These are phyloP conservation scores for Sclerodermus sp. DNA, from an alignment of 2,888 invertebrate species.

Conservation along the genomic window DNA sequence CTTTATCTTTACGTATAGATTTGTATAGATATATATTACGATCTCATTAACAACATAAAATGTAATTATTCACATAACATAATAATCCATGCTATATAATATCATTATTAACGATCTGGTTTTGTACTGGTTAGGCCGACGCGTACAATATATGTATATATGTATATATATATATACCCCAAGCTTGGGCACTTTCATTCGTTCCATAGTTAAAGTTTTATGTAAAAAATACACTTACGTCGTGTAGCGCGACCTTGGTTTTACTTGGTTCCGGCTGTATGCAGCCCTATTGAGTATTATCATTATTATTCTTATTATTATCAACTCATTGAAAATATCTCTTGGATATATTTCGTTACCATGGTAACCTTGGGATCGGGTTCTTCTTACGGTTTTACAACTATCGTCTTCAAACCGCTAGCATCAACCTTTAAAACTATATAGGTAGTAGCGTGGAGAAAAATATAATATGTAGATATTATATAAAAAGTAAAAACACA, in stretches of 20 bases:
- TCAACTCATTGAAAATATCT: conserved; percentile 9
- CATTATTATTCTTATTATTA: conserved; percentile 10
- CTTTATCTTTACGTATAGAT: conserved; percentile 12
- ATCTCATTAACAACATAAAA: conserved; percentile 51
- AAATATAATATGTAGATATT: conserved; percentile 2
- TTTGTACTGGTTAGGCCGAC: conserved; percentile 55
- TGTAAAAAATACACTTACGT: no score
- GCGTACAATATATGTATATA: conserved; percentile 28
- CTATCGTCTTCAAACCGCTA: conserved; percentile 7
- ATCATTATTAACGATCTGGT: conserved; percentile 44
- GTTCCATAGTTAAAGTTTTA: background rate
- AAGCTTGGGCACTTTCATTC: conserved; percentile 7
- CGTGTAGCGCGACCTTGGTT: conserved; percentile 9
- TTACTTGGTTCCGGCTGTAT: conserved; percentile 1
- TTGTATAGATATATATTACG: conserved; percentile 41
- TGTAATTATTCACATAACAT: conserved; percentile 53
- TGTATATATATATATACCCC: background rate
- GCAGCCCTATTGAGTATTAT: conserved; percentile 29
- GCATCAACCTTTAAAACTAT: conserved; percentile 17
- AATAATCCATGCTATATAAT: conserved; percentile 17
- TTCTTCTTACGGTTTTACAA: conserved; percentile 13
- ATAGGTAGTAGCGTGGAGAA: conserved; percentile 24
- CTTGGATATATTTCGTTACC: conserved; percentile 27
- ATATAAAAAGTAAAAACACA: conserved; percentile 2
- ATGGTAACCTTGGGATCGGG: conserved; percentile 27